phyloP scores from a whole-genome alignment of 2,113 vertebrate species.

The Siniperca knerii region DNA sequence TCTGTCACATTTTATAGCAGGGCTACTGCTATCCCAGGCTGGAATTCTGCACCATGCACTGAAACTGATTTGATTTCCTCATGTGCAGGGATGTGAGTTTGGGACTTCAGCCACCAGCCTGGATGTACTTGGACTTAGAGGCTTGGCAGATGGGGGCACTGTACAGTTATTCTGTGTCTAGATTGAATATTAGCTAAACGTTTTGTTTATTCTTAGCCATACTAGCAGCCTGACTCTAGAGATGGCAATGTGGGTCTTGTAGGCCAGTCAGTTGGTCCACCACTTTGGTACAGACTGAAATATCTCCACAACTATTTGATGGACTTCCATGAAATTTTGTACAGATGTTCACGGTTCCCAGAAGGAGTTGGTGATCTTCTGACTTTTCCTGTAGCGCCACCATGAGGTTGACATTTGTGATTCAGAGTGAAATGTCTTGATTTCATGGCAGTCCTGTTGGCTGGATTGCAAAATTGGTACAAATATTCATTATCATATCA shows the following conservation, averaged over 20 bases:
- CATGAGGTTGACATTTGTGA: background rate
- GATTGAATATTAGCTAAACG: constrained; percentile 35
- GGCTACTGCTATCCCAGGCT: constrained; percentile 74
- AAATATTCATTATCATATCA: background rate
- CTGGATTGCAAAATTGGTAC: background rate
- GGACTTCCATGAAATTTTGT: background rate
- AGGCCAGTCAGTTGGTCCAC: background rate
- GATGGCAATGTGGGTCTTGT: background rate
- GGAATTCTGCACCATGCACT: constrained; percentile 72
- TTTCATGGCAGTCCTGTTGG: background rate
- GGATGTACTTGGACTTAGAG: constrained; percentile 48
- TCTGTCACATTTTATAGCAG: constrained; percentile 77
- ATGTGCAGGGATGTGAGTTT: constrained; percentile 62
- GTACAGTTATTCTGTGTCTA: constrained; percentile 33
- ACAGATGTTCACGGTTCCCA: background rate
- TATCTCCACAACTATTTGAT: constrained; percentile 12
- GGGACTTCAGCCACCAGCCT: constrained; percentile 38
- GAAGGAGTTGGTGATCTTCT: background rate
- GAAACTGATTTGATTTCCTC: constrained; percentile 82
- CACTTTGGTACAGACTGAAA: constrained; percentile 2
- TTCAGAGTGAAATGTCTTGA: background rate
- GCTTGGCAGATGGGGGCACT: constrained; percentile 48
- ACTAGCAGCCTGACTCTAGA: background rate
- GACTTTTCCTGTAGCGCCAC: constrained; percentile 1
- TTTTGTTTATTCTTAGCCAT: constrained; percentile 29